A percentile compares a stretch with the other conserved stretches of the same genome.
These are phyloP conservation scores for Plusia festucae DNA, from an alignment of 2,888 invertebrate genomes.

Conservation along the genomic window DNA sequence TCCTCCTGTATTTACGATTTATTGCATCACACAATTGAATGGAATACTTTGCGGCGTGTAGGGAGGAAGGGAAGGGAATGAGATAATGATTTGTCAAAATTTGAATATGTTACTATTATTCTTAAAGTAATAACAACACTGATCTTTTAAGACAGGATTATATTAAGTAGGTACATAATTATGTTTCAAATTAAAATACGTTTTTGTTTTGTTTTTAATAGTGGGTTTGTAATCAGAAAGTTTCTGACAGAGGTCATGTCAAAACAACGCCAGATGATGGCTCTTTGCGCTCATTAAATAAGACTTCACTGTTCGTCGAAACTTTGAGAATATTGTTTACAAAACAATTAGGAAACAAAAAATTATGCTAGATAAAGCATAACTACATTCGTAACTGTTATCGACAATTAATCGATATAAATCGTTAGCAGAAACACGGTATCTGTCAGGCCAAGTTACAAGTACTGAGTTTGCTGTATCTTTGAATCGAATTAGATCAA, in stretches of 20 bases:
- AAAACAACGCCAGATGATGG: not conserved
- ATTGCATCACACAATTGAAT: constrained; percentile 26
- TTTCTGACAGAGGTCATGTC: not conserved
- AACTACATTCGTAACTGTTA: constrained; percentile 48
- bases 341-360: constrained; percentile 9
- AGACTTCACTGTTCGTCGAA: not conserved
- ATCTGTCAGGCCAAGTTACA: constrained; percentile 37
- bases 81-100: not conserved
- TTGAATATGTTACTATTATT: not conserved
- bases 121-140: not conserved
- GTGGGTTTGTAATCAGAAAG: not conserved
- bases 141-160: too few species aligned
- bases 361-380: constrained; percentile 18
- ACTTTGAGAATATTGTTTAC: not conserved
- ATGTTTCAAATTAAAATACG: too few species aligned
- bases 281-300: not conserved
- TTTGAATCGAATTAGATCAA: constrained; percentile 32
- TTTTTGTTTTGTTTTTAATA: too few species aligned
- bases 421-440: constrained; percentile 33
- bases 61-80: not conserved
- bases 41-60: constrained; percentile 16
- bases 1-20: constrained; percentile 47
- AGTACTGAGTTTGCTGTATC: constrained; percentile 46
- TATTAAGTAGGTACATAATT: too few species aligned
- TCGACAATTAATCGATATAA: constrained; percentile 54